Percentiles rank a stretch among this genome's conserved stretches.
Evolutionary conservation across 2,113 vertebrate genomes (phyloP).

Genomic region (Amblyopsis rosae): DNA sequence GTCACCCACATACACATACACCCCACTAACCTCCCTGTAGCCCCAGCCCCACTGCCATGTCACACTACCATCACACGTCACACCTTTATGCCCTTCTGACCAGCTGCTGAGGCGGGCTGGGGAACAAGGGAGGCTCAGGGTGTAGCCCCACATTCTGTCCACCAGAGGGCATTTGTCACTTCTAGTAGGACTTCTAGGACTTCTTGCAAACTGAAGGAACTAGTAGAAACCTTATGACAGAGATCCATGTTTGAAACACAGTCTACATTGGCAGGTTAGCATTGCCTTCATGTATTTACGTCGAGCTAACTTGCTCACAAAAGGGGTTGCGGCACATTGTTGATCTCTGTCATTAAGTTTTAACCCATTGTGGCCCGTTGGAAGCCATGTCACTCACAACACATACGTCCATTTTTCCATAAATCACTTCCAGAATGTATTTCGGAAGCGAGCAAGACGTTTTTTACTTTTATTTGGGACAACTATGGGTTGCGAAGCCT

Average conservation of each 20-base stretch:
- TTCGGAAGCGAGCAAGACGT: constrained; percentile 32
- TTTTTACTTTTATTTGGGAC: constrained; percentile 31
- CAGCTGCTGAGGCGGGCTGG: constrained; percentile 20
- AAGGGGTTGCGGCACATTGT: constrained; percentile 22
- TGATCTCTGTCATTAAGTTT: constrained; percentile 26
- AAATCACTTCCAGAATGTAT: constrained; percentile 59
- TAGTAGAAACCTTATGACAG: constrained; percentile 31
- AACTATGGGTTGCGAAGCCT: constrained; percentile 31
- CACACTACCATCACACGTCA: constrained; percentile 57
- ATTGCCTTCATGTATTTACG: constrained; percentile 46
- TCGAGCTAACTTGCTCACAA: constrained; percentile 30
- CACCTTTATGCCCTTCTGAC: constrained; percentile 23
- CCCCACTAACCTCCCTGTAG: constrained; percentile 21
- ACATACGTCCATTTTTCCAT: constrained; percentile 44
- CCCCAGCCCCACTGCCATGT: constrained; percentile 49
- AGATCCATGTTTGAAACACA: constrained; percentile 33
- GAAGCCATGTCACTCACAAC: constrained; percentile 21
- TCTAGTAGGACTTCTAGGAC: constrained; percentile 32
- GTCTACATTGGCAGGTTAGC: not conserved
- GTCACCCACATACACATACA: constrained; percentile 25
- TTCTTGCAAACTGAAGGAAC: constrained; percentile 35
- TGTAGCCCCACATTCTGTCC: constrained; percentile 42
- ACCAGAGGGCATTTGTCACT: not conserved
- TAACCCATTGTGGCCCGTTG: constrained; percentile 26
- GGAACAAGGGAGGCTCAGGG: constrained; percentile 10